Conservation (phyloP, 2,113 vertebrate species). For the Grammomys dolichurus region DNA sequence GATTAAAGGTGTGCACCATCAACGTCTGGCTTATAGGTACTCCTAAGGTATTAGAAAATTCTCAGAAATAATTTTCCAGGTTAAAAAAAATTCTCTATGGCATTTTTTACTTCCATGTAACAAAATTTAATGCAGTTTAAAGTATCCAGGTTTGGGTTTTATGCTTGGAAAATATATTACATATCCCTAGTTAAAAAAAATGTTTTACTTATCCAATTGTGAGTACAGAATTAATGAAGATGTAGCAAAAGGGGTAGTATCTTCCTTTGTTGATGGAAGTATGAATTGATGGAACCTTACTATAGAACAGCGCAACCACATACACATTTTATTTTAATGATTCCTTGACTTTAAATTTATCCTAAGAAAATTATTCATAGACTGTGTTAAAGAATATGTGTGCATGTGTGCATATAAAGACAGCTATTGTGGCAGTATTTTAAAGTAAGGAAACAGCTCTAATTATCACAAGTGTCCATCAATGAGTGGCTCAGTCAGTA, state of each 20-base stretch:
- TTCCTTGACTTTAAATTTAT: slow-evolving; percentile 27
- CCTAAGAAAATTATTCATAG: slow-evolving; percentile 23
- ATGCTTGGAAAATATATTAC: slow-evolving; percentile 43
- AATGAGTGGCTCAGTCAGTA: slow-evolving; percentile 38
- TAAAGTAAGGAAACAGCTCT: slow-evolving; percentile 36
- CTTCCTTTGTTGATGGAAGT: neutral
- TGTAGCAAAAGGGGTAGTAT: neutral
- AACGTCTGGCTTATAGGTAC: neutral
- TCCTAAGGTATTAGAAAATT: slow-evolving; percentile 41
- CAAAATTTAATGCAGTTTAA: slow-evolving; percentile 35
- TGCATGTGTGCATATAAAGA: neutral
- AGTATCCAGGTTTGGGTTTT: slow-evolving; percentile 13
- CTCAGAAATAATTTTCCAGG: slow-evolving; percentile 35
- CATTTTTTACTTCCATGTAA: slow-evolving; percentile 44
- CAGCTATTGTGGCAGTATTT: neutral
- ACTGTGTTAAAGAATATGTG: neutral
- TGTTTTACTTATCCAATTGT: neutral
- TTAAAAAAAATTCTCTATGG: slow-evolving; percentile 19
- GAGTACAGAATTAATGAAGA: slow-evolving; percentile 38
- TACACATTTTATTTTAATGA: slow-evolving; percentile 42
- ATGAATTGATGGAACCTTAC: neutral
- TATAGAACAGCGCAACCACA: neutral
- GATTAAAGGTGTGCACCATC: too few relatives aligned
- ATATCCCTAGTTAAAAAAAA: neutral
- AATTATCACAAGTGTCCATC: slow-evolving; percentile 43